phyloP scores from a whole-genome alignment of 2,888 invertebrate genomes.

The Synergus umbraculus region DNA sequence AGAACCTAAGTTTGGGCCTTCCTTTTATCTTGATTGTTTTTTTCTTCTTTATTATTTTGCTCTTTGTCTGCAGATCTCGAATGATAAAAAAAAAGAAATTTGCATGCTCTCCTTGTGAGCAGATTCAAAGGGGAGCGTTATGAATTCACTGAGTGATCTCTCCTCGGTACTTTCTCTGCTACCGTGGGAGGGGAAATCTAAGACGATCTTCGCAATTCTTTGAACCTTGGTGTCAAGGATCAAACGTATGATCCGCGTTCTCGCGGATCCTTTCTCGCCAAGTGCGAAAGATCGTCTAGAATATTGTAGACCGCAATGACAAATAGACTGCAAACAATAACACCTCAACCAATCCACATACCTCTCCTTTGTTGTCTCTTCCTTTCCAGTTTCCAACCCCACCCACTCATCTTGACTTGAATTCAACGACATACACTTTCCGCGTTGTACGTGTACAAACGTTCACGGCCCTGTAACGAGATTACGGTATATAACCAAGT shows the following conservation, averaged over 20 bases:
- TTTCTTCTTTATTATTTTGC: neutral
- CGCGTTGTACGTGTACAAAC: constrained; percentile 35
- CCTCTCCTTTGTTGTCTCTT: constrained; percentile 51
- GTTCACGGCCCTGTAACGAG: constrained; percentile 59
- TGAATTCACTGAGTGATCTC: constrained; percentile 22
- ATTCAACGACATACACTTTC: constrained; percentile 29
- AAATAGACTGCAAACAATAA: constrained; percentile 48
- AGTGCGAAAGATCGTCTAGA: constrained; percentile 48
- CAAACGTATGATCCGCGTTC: constrained; percentile 15
- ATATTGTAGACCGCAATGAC: constrained; percentile 36
- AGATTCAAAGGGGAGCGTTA: constrained; percentile 8
- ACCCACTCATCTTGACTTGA: constrained; percentile 45
- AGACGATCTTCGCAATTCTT: constrained; percentile 28
- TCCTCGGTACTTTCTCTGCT: constrained; percentile 33
- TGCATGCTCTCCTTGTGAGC: neutral
- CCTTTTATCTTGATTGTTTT: neutral
- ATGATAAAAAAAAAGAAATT: neutral
- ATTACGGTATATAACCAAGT: constrained; percentile 61
- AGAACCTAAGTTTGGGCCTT: neutral
- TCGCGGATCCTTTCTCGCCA: constrained; percentile 33
- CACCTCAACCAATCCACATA: constrained; percentile 51
- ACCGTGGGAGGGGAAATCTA: constrained; percentile 19
- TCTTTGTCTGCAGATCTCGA: neutral
- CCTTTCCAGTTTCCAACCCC: constrained; percentile 41
- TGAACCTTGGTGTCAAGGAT: constrained; percentile 36